Conservation (phyloP, 1,140 invertebrate species). For the Tribolium castaneum region DNA sequence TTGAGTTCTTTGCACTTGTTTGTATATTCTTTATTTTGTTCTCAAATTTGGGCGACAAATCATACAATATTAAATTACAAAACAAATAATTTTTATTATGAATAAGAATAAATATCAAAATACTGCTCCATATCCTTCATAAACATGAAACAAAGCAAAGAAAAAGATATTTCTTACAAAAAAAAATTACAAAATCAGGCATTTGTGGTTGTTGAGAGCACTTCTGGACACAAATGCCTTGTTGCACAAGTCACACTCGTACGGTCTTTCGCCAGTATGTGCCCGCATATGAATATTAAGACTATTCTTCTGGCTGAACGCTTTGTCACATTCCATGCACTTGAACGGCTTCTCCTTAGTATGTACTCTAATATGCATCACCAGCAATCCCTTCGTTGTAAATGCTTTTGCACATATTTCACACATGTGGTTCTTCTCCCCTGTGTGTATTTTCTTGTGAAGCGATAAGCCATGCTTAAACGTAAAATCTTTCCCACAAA, state of each 20-base stretch:
- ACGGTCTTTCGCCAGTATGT: constrained; percentile 39
- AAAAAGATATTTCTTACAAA: too few species aligned
- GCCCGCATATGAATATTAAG: constrained; percentile 34
- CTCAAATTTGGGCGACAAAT: too few species aligned
- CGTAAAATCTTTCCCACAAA: neutral
- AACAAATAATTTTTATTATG: too few species aligned
- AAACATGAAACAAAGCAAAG: too few species aligned
- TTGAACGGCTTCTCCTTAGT: constrained; percentile 74
- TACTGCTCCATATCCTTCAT: too few species aligned
- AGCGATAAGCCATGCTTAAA: neutral
- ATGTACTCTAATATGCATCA: constrained; percentile 29
- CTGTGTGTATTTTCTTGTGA: constrained; percentile 15
- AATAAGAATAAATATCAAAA: too few species aligned
- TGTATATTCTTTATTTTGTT: too few species aligned
- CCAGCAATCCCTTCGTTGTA: neutral
- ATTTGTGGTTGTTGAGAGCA: too few species aligned
- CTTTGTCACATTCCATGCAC: constrained; percentile 77
- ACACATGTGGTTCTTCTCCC: neutral
- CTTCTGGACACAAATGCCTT: neutral
- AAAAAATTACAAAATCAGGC: too few species aligned
- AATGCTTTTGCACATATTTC: constrained; percentile 22
- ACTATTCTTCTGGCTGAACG: constrained; percentile 75
- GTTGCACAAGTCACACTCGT: constrained; percentile 25
- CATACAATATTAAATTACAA: too few species aligned
- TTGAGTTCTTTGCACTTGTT: too few species aligned